Conservation (phyloP, 2,113 vertebrate species). For the Cottus gobio region DNA sequence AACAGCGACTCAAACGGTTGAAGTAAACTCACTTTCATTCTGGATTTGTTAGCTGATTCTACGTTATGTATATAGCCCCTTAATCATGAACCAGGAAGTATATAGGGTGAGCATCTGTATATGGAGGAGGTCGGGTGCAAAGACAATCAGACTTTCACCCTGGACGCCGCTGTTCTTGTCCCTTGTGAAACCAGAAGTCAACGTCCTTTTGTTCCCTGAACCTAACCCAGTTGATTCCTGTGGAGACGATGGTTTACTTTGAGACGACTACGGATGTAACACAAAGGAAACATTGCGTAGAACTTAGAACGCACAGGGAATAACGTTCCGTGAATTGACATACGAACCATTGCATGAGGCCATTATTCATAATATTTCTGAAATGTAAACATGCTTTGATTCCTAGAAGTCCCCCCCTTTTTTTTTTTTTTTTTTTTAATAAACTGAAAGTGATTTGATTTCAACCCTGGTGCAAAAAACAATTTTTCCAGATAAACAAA, state of each 20-base stretch:
- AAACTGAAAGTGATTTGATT: constrained; percentile 40
- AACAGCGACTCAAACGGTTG: constrained; percentile 10
- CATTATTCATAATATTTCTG: constrained; percentile 8
- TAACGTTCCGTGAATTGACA: background rate
- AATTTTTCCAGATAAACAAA: background rate
- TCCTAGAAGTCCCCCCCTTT: constrained; percentile 2
- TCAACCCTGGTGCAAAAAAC: constrained; percentile 4
- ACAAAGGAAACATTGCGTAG: background rate
- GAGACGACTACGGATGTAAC: background rate
- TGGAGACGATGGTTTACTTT: background rate
- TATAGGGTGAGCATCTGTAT: background rate
- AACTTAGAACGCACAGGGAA: background rate
- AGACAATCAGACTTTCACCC: background rate
- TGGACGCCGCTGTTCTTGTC: background rate
- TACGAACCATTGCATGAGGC: background rate
- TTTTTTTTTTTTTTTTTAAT: constrained; percentile 7
- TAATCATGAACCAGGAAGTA: background rate
- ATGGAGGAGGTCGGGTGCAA: background rate
- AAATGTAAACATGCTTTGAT: background rate
- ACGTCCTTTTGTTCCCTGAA: background rate
- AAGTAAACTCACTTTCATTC: constrained; percentile 16
- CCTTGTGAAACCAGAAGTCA: background rate
- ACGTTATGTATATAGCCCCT: background rate
- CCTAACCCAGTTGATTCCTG: background rate
- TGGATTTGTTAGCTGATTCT: too few relatives aligned